Base-by-base conservation (phyloP, 1,140 invertebrate species). In the Cepaea nemoralis region DNA sequence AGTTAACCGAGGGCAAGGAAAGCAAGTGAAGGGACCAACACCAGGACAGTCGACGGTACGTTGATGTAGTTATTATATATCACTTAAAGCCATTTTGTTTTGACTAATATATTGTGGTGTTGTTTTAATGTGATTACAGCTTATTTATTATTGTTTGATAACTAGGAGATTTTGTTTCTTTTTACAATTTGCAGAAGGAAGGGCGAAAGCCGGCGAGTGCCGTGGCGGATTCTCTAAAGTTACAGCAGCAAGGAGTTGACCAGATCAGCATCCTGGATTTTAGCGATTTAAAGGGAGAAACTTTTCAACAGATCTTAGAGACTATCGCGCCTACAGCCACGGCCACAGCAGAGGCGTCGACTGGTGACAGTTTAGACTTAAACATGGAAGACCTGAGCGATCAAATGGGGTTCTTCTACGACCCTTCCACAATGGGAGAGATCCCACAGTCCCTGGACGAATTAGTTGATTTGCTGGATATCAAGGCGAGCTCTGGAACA, bases 381-480 rank as follows among this genome's bases (percentile, higher is more conserved):
- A 55, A 59, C 37, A 35, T 33, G 48, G 75, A 66, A 3, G 40
- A 50, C 22, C 10, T 6, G 6, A 8, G 42, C 19, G n/a, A n/a
- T n/a, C n/a, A n/a, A n/a, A n/a, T n/a, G n/a, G 55, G 74, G 12
- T 59, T 77, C 19, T 77, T 10, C 24, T 16, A 39, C 14, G 16
- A 45, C 8, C n/a, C n/a, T n/a, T n/a, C n/a, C n/a, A 55, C 16
- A 19, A 50, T 33, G 24, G 31, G 31, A 75, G 69, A 76, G 40
- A 82, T 85, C 66, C 86, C 88, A 50, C 81, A 84, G 67, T 84
- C 83, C 55, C 82, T 88, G 66, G 86, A 87, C 82, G 85, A 88
- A 69, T 82, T 88, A 74, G 88, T 87, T 40, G 85, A 85, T 75
- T 85, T 83, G 85, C 84, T 88, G 85, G 87, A 87, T 82, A 85